Percentiles rank a stretch among this genome's conserved stretches.
phyloP scores from a whole-genome alignment of 1,140 invertebrate genomes.

The Carcinoscorpius rotundicauda region DNA sequence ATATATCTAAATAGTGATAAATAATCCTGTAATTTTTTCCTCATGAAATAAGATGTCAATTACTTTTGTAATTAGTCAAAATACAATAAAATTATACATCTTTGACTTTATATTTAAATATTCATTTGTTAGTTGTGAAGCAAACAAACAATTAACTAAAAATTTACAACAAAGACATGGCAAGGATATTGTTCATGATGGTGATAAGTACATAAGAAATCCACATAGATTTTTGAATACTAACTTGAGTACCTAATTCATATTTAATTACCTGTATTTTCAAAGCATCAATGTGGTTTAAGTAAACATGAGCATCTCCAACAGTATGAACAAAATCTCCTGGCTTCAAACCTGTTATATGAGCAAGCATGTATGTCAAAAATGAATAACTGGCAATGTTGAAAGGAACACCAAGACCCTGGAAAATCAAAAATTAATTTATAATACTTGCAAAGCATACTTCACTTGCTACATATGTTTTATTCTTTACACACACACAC shows the following conservation, averaged over 20 bases:
- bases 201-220: neutral
- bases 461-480: too few species aligned
- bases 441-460: neutral
- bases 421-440: conserved; percentile 15
- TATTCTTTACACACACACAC: too few species aligned
- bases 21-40: too few species aligned
- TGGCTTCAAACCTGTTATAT: conserved; percentile 76
- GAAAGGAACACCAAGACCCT: conserved; percentile 92
- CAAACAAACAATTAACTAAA: conserved; percentile 6
- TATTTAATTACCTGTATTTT: conserved; percentile 50
- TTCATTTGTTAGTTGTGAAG: neutral
- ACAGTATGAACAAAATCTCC: conserved; percentile 94
- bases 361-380: conserved; percentile 91
- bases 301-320: conserved; percentile 93
- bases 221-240: neutral
- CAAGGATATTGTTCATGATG: neutral
- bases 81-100: too few species aligned
- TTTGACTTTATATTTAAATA: too few species aligned
- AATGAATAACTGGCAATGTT: conserved; percentile 97
- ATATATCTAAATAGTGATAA: too few species aligned
- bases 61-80: too few species aligned
- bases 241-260: neutral
- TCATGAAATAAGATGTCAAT: too few species aligned
- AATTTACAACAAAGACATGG: neutral
- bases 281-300: conserved; percentile 78